Evolutionary conservation across 2,888 invertebrate species (phyloP), one percentile per base, ranked within the genome.

Genomic region (Polyommatus iphigenia): DNA sequence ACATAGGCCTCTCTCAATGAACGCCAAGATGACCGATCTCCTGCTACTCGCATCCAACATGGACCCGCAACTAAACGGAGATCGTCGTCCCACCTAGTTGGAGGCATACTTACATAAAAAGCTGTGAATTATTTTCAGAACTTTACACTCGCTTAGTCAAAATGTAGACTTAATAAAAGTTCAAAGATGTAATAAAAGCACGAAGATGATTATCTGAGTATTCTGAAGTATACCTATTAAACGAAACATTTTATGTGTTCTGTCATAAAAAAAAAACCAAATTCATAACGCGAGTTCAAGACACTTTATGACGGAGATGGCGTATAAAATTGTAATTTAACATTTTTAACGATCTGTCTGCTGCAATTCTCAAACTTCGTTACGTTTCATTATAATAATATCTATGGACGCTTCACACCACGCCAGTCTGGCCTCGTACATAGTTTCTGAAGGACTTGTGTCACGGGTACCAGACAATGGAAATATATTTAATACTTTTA

Each of bases 271-370:
- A 71, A 67, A 71, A 67, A 67, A 67, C 67, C 18, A 67, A 72
- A 72, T 72, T 41, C 72, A 72, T 72, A 41, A 72, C 36, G 41
- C 24, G 36, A 67, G n/a, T 72, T 41, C 41, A 41, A 18, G 72
- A 72, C 72, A 72, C n/a, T 72, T 72, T 41, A 72, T 41, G 72
- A 72, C n/a, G n/a, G 72, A 3, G 41, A 41, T 72, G 36, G 72
- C 18, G 54, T 72, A 72, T 72, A 72, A 72, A 72, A 72, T 72
- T 41, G 41, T 41, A 72, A 72, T 41, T 72, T 72, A 72, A 72
- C 72, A 72, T 24, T 72, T 72, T 72, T 72, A 41, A 72, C 72
- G 72, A 72, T 41, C 41, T 41, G 72, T 72, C 72, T 72, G 41
- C n/a, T 10, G 72, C 72, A 72, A 20, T 41, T 10, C n/a, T 20